Evolutionary conservation across 2,797 vertebrate species (phyloP).

Genomic region (Triplophysa yarkandensis): DNA sequence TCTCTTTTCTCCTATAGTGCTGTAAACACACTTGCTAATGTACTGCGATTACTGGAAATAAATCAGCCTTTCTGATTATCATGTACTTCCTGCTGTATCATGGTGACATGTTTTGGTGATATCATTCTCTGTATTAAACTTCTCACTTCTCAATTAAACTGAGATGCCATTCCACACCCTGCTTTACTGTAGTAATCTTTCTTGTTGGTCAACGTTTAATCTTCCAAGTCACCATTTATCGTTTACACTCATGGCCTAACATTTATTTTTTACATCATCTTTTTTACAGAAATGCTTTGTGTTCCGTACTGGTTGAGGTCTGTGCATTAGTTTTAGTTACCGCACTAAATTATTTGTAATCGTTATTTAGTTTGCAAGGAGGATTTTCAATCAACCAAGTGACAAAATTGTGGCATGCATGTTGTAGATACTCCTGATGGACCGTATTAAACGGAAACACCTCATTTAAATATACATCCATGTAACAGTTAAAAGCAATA

Average conservation of each 20-base stretch:
- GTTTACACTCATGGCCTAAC: neutral
- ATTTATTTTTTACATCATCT: neutral
- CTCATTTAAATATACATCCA: neutral
- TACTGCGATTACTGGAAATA: conserved; percentile 11
- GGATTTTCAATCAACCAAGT: neutral
- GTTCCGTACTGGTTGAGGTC: neutral
- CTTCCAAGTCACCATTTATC: neutral
- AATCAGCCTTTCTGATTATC: conserved; percentile 45
- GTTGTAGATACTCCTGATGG: neutral
- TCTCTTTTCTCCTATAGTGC: conserved; percentile 63
- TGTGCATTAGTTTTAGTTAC: neutral
- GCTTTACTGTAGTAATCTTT: neutral
- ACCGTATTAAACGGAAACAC: neutral
- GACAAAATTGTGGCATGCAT: neutral
- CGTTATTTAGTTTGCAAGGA: neutral
- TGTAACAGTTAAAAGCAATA: neutral
- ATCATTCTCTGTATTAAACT: conserved; percentile 53
- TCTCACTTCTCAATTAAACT: conserved; percentile 50
- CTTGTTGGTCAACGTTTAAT: neutral
- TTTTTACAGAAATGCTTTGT: neutral
- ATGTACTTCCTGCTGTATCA: conserved; percentile 56
- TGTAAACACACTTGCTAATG: conserved; percentile 34
- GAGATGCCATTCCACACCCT: conserved; percentile 36
- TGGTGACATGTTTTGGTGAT: conserved; percentile 54
- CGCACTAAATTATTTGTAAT: neutral